Evolutionary conservation across 2,113 vertebrate genomes (phyloP).

Genomic region (Myrmophylax atrothorax): DNA sequence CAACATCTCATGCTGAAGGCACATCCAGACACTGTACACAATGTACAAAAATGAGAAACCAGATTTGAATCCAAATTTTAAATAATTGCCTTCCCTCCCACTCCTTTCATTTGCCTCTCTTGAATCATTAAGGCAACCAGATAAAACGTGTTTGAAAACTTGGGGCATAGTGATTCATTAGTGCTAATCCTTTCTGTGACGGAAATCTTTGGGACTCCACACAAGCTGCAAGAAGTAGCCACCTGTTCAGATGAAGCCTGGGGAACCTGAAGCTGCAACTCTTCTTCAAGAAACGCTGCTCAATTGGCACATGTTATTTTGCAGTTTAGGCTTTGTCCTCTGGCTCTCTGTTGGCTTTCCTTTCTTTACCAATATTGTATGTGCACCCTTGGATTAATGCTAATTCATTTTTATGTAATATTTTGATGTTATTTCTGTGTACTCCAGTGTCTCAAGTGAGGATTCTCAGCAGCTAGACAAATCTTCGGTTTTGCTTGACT

Average conservation of each 20-base stretch:
- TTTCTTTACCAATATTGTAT: neutral
- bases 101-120: neutral
- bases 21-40: neutral
- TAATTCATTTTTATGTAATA: neutral
- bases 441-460: neutral
- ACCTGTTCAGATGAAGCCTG: neutral
- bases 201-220: neutral
- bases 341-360: neutral
- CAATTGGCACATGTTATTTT: neutral
- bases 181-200: neutral
- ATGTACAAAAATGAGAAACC: neutral
- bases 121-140: neutral
- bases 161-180: neutral
- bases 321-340: neutral
- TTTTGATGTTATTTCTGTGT: neutral
- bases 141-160: neutral
- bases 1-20: neutral
- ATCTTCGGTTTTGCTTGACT: slow-evolving; percentile 31
- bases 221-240: neutral
- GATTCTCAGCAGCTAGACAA: slow-evolving; percentile 15
- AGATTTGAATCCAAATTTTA: neutral
- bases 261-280: neutral
- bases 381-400: neutral
- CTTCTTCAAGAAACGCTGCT: neutral
- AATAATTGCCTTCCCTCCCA: fast-evolving